Evolutionary conservation across 2,797 vertebrate species (phyloP), one percentile per base, ranked within the genome.

Genomic region (Tragelaphus oryx): DNA sequence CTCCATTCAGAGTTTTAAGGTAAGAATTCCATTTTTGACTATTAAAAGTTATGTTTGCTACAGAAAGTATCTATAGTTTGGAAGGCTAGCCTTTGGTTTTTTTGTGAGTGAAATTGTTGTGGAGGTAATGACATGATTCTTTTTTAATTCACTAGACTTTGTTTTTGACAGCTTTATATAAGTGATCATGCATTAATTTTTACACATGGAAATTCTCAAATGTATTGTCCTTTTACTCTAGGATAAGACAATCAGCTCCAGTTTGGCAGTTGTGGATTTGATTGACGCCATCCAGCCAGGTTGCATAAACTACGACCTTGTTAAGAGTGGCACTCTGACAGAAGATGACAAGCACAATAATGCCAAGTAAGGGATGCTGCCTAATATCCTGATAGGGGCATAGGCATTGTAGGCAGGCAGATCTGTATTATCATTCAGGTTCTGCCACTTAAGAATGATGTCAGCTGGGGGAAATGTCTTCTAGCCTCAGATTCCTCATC

Each of bases 201-300:
- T 81, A 68, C 22, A 11, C 76, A 68, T 6, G 48, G 2, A 75
- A 55, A 57, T 68, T 71, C 90, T 96, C 44, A n/a, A 17, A 4
- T 44, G 78, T 80, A 33, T 78, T 71, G 12, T 62, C 87, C 55
- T 96, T 26, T 96, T 87, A 46, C 80, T 80, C 17, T 83, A 99
- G 99, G 99, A 99, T 98, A 99, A 98, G 97, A 96, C 97, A 0
- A 99, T 99, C 97, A 98, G 99, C 97, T 99, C 98, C 41, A 99
- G 99, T 97, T 96, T 99, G 98, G 98, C 99, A 0, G 99, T 99
- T 71, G 98, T 99, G 98, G 99, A 99, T 94, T 98, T 99, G 97
- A 99, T 99, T 4, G 99, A 99, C 33, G 99, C 99, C 95, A 99
- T 99, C 95, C 99, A 99, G 97, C 99, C 99, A 0, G 97, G 98